Evolutionary conservation across 1,140 invertebrate species (phyloP), one percentile per base, ranked within the genome.

Genomic region (Propsilocerus akamusi): DNA sequence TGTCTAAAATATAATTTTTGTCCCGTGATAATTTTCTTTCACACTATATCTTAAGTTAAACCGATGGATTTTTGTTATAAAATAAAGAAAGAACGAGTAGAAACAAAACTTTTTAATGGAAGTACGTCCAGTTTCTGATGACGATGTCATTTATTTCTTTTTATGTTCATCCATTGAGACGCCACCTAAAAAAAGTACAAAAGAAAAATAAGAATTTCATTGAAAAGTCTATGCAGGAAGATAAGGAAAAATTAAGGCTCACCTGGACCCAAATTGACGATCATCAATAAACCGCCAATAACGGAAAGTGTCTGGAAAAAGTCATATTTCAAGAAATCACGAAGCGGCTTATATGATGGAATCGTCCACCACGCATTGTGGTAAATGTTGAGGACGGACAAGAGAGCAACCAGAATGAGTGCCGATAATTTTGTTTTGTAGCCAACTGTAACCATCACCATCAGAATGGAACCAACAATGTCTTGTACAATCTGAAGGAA

Each of bases 161-260:
- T 99, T 99, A 71, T 98, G 93, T 63, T 98, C 95, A 70, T 99
- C 97, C 88, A 99, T 97, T 47, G 93, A 97, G 25, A 99, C 92
- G 49, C 92, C 93, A 53, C n/a, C n/a, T n/a, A n/a, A n/a, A n/a
- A n/a, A n/a, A n/a, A n/a, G n/a, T n/a, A n/a, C n/a, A n/a, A n/a
- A n/a, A n/a, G n/a, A n/a, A n/a, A n/a, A n/a, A n/a, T n/a, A n/a
- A n/a, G n/a, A n/a, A n/a, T n/a, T n/a, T n/a, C n/a, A n/a, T n/a
- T n/a, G n/a, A n/a, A n/a, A n/a, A n/a, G n/a, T n/a, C n/a, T n/a
- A n/a, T n/a, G n/a, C n/a, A n/a, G n/a, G n/a, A n/a, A n/a, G n/a
- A n/a, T n/a, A n/a, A n/a, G n/a, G n/a, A n/a, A n/a, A n/a, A n/a
- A n/a, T n/a, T n/a, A n/a, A n/a, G n/a, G n/a, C n/a, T n/a, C n/a